Percentiles rank a stretch among this genome's conserved stretches.
Evolutionary conservation across 2,797 vertebrate genomes (phyloP).

Genomic region (Schizothorax lantsangensis): DNA sequence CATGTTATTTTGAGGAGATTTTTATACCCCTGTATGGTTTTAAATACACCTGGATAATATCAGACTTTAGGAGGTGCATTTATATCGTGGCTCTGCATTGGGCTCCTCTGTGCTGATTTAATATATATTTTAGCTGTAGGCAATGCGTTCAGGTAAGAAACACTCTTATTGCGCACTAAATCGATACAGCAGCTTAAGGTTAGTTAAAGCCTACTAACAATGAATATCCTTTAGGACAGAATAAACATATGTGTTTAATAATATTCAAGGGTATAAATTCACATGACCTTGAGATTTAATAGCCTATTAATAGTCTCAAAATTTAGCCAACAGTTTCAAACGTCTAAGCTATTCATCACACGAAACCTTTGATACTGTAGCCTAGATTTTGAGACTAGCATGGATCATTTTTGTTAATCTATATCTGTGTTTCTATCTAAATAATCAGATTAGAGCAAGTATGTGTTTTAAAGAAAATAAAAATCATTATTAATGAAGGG

Average conservation of each 20-base stretch:
- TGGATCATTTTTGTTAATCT: background rate
- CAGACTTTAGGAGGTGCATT: background rate
- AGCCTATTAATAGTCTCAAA: background rate
- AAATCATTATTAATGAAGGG: background rate
- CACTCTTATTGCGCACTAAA: background rate
- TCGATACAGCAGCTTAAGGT: background rate
- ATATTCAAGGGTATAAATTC: constrained; percentile 75
- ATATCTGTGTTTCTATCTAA: background rate
- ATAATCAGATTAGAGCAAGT: background rate
- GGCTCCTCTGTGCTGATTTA: background rate
- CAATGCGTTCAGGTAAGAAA: background rate
- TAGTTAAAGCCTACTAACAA: background rate
- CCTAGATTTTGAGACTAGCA: background rate
- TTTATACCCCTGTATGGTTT: background rate
- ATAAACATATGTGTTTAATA: constrained; percentile 71
- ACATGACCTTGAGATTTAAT: constrained; percentile 59
- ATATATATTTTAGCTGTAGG: background rate
- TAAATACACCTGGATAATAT: background rate
- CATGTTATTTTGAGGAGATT: background rate
- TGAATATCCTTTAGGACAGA: constrained; percentile 66
- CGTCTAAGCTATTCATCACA: background rate
- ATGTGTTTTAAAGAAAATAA: background rate
- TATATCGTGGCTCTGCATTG: background rate
- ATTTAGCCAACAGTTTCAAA: background rate
- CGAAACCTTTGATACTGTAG: background rate